Percentiles rank a stretch among this genome's conserved stretches.
phyloP scores from a whole-genome alignment of 2,797 vertebrate species.

The Silurus lanzhouensis region DNA sequence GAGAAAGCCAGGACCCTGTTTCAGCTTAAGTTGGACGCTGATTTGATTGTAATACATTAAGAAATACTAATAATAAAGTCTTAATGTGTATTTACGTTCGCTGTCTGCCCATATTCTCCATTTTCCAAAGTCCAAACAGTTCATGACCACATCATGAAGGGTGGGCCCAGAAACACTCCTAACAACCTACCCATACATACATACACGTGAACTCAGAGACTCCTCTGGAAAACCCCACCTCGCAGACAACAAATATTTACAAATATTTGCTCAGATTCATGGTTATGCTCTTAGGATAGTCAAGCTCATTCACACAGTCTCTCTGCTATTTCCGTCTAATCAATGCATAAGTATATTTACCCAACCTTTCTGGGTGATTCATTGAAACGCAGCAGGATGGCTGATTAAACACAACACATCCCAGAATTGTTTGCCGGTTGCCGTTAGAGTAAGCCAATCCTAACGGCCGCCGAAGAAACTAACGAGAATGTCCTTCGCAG shows the following conservation, averaged over 20 bases:
- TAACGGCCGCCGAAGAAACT: conserved; percentile 4
- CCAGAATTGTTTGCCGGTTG: background rate
- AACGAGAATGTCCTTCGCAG: background rate
- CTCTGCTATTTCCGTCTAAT: conserved; percentile 30
- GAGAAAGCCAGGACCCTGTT: conserved; percentile 28
- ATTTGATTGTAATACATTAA: conserved; percentile 46
- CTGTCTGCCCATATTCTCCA: conserved; percentile 33
- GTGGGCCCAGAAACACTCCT: conserved; percentile 65
- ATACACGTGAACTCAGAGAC: conserved; percentile 70
- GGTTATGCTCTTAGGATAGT: conserved; percentile 59
- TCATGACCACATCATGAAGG: conserved; percentile 64
- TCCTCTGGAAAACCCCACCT: conserved; percentile 52
- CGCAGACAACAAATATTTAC: conserved; percentile 68
- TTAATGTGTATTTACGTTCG: conserved; percentile 5
- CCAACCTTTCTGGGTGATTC: conserved; percentile 18
- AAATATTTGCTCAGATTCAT: conserved; percentile 65
- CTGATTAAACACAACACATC: conserved; percentile 28
- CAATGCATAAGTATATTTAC: conserved; percentile 33
- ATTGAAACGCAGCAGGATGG: conserved; percentile 3
- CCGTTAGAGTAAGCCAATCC: background rate
- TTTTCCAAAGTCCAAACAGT: conserved; percentile 51
- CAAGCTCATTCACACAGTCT: conserved; percentile 53
- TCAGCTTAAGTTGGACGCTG: conserved; percentile 35
- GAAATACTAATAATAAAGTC: conserved; percentile 29
- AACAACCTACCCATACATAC: conserved; percentile 53